Conservation (phyloP, 2,888 invertebrate genomes). For the Leptura quadrifasciata region DNA sequence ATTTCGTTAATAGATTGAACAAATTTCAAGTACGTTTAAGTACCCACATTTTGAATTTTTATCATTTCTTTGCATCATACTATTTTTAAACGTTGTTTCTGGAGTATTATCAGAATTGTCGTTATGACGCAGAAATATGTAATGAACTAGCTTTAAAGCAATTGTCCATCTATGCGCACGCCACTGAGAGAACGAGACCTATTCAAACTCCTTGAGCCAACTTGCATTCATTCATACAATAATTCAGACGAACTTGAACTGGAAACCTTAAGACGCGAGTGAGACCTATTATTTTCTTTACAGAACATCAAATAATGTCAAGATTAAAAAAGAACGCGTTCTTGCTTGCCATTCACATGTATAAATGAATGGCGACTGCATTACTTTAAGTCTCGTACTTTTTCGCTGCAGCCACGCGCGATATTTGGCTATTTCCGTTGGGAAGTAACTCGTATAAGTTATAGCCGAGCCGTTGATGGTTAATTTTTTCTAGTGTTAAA, state of each 20-base stretch:
- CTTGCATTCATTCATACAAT: conserved; percentile 39
- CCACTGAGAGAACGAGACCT: conserved; percentile 6
- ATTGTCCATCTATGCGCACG: background rate
- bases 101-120: no score
- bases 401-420: conserved; percentile 12
- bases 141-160: no score
- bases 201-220: conserved; percentile 30
- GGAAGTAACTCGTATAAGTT: conserved; percentile 10
- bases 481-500: conserved; percentile 15
- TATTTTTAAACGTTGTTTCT: no score
- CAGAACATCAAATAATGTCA: conserved; percentile 46
- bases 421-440: conserved; percentile 15
- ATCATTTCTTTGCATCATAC: no score
- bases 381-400: background rate
- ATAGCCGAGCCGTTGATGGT: conserved; percentile 30
- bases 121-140: no score
- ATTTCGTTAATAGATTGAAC: no score
- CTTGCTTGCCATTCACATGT: conserved; percentile 29
- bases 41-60: no score
- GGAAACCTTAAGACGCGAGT: conserved; percentile 43
- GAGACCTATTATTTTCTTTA: conserved; percentile 48
- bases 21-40: no score
- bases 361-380: conserved; percentile 17
- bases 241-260: conserved; percentile 14
- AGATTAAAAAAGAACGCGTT: conserved; percentile 49